Evolutionary conservation across 2,113 vertebrate species (phyloP), one percentile per base, ranked within the genome.

Genomic region (Podarcis raffonei): DNA sequence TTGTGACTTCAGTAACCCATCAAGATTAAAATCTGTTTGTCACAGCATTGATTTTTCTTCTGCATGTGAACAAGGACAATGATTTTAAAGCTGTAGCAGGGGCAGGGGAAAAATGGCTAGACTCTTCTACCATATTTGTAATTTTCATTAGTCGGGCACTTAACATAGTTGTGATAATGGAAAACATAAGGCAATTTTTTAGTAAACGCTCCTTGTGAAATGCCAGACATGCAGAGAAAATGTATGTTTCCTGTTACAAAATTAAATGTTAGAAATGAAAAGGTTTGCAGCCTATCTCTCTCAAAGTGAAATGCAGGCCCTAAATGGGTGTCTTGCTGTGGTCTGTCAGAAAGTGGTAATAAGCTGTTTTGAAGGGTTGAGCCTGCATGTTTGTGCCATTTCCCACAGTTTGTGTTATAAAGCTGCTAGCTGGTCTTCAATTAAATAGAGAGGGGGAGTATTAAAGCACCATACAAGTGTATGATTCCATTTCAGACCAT

Each of bases 71-170:
- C 12, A 30, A 3, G 6, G 87, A 66, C 30, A 90, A 92, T 65
- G 83, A 89, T 84, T 65, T 9, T n/a, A 82, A 25, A 74, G 22
- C 81, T 23, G 71, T 2, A 30, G 27, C 71, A 32, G 7, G 13
- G 42, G 3, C 48, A 53, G 15, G 1, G 12, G 77, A 35, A 23
- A 80, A 15, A 82, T 32, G 79, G 5, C 2, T 77, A 74, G 89
- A 62, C 59, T 62, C 74, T 84, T 69, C 87, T 76, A 66, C 42
- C 68, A 75, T 39, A 74, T 84, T 69, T 86, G 42, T 84, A 75
- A 89, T 65, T 89, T 83, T 90, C 79, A 84, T 94, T 94, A 87
- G 42, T 30, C 25, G 11, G 25, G 76, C 65, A 27, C 81, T 89
- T 42, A 59, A 84, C 93, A 88, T 86, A 72, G 25, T 66, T 86